phyloP scores from a whole-genome alignment of 2,113 vertebrate genomes.

The Phoxinus phoxinus region DNA sequence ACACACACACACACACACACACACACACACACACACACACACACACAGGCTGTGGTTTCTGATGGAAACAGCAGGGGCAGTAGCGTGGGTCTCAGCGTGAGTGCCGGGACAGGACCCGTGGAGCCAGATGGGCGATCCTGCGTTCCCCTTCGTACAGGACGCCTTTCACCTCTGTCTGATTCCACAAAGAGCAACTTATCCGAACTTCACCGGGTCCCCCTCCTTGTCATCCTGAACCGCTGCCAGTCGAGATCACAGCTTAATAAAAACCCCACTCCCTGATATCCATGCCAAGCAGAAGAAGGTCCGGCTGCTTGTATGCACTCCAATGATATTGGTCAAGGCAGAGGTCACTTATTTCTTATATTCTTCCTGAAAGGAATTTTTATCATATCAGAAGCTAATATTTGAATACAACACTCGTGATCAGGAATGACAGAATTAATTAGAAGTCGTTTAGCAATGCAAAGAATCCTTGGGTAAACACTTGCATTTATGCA shows the following conservation, averaged over 20 bases:
- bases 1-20: background rate
- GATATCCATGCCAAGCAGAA: conserved; percentile 73
- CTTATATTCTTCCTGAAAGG: too few relatives aligned
- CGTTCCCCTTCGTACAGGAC: conserved; percentile 78
- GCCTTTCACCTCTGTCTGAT: conserved; percentile 85
- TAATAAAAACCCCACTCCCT: conserved; percentile 78
- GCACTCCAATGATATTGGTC: too few relatives aligned
- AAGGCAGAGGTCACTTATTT: background rate
- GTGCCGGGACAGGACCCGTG: conserved; percentile 53
- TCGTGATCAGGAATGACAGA: background rate
- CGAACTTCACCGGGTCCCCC: conserved; percentile 67
- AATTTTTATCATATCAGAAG: background rate
- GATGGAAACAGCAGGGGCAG: conserved; percentile 70
- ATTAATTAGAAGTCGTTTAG: background rate
- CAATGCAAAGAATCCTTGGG: background rate
- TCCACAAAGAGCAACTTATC: conserved; percentile 88
- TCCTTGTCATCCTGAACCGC: conserved; percentile 70
- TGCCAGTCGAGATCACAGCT: conserved; percentile 75
- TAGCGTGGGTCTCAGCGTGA: conserved; percentile 60
- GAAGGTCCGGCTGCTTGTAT: conserved; percentile 52
- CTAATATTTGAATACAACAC: background rate
- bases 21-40: background rate
- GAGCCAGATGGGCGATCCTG: conserved; percentile 78
- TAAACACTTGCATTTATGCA: too few relatives aligned
- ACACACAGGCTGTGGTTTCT: conserved; percentile 61